These are phyloP conservation scores for Drosophila sechellia DNA, from an alignment of 1,140 invertebrate genomes.

Conservation along the genomic window DNA sequence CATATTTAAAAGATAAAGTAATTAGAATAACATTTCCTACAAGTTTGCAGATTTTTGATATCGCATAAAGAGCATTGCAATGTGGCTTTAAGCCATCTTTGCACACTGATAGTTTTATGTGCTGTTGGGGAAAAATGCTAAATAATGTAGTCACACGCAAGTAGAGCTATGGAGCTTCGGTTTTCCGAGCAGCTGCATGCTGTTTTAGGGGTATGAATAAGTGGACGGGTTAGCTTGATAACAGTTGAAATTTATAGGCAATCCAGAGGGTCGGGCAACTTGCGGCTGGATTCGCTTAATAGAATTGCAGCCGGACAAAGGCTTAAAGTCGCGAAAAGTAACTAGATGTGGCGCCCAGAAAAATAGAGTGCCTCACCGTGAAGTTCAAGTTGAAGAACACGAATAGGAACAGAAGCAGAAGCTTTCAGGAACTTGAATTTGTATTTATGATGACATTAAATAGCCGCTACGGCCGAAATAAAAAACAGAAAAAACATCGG, in stretches of 20 bases:
- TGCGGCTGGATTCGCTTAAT: constrained; percentile 55
- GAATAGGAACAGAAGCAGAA: constrained; percentile 27
- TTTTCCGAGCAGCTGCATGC: constrained; percentile 48
- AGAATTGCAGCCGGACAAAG: constrained; percentile 60
- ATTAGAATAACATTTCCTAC: too few relatives aligned
- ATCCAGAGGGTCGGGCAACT: constrained; percentile 43
- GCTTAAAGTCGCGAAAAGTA: constrained; percentile 49
- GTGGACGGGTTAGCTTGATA: constrained; percentile 66
- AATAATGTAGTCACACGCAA: constrained; percentile 50
- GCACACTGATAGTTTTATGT: constrained; percentile 49
- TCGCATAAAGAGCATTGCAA: not conserved
- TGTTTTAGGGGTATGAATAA: constrained; percentile 65
- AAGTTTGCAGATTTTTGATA: too few relatives aligned
- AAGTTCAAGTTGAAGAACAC: constrained; percentile 65
- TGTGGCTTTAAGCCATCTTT: not conserved
- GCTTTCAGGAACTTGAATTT: constrained; percentile 70
- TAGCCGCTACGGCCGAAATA: constrained; percentile 45
- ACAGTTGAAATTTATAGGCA: constrained; percentile 73
- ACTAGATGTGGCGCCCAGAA: constrained; percentile 10
- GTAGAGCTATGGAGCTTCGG: constrained; percentile 11
- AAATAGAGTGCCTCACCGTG: constrained; percentile 20
- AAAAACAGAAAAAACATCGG: constrained; percentile 12
- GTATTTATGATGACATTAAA: constrained; percentile 81
- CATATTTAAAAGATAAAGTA: too few relatives aligned
- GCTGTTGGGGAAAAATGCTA: constrained; percentile 44